phyloP scores from a whole-genome alignment of 2,888 invertebrate species.

The Dicycla oo region DNA sequence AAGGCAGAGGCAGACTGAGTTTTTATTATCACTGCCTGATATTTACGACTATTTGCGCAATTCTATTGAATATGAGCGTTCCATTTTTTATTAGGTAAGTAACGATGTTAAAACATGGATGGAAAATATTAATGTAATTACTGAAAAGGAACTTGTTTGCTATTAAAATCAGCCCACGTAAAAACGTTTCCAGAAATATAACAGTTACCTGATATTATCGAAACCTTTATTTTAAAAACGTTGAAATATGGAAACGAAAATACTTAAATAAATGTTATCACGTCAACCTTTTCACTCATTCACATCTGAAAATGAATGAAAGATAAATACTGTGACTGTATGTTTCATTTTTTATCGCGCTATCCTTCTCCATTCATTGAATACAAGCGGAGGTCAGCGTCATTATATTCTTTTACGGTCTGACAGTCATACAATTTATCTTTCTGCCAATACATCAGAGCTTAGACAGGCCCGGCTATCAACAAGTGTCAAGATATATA shows the following conservation, averaged over 20 bases:
- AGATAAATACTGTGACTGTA: constrained; percentile 50
- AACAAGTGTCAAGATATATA: constrained; percentile 86
- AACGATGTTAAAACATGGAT: neutral
- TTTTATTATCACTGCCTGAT: constrained; percentile 52
- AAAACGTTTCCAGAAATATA: too few relatives aligned
- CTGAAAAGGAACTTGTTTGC: neutral
- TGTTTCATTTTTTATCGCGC: constrained; percentile 45
- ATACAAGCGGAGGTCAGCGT: constrained; percentile 62
- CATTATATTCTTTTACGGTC: constrained; percentile 71
- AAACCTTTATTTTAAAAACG: constrained; percentile 4
- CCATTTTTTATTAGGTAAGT: constrained; percentile 7
- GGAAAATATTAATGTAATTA: neutral
- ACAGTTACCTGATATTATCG: constrained; percentile 1
- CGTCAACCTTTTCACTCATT: constrained; percentile 26
- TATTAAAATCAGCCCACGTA: neutral
- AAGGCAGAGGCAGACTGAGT: constrained; percentile 42
- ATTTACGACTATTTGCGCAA: constrained; percentile 42
- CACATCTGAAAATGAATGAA: constrained; percentile 32
- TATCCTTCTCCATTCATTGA: constrained; percentile 58
- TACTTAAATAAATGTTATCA: constrained; percentile 35
- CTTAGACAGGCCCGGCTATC: constrained; percentile 75
- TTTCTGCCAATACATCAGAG: constrained; percentile 75
- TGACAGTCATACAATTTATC: constrained; percentile 76
- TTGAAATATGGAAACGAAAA: constrained; percentile 22
- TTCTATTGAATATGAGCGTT: constrained; percentile 30